These are phyloP conservation scores for Cantharis rufa DNA, from an alignment of 2,888 invertebrate species.

Conservation along the genomic window DNA sequence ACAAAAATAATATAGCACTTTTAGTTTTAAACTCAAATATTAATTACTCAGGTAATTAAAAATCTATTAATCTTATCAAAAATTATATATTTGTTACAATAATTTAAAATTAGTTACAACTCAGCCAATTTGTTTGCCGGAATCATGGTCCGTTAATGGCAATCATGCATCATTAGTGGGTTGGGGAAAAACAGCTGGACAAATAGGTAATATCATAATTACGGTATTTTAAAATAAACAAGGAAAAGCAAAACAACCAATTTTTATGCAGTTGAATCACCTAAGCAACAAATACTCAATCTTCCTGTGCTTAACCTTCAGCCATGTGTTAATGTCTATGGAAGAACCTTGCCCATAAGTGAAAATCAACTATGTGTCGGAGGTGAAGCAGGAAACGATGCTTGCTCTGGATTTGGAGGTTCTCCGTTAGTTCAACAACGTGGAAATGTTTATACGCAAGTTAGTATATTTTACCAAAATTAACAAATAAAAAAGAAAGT, in stretches of 20 bases:
- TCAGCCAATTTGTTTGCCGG: conserved; percentile 70
- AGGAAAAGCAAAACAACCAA: background rate
- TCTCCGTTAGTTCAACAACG: conserved; percentile 70
- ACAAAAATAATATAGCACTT: conserved; percentile 72
- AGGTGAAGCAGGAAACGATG: conserved; percentile 73
- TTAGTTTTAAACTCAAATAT: conserved; percentile 72
- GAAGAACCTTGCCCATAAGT: conserved; percentile 66
- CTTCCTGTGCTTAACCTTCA: conserved; percentile 70
- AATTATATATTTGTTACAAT: background rate
- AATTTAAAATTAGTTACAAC: conserved; percentile 66
- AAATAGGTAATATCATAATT: conserved; percentile 51
- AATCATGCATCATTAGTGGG: conserved; percentile 67
- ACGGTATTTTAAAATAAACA: background rate
- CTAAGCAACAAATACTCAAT: conserved; percentile 63
- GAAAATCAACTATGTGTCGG: conserved; percentile 74
- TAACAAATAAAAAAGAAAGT: too few species aligned
- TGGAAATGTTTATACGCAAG: conserved; percentile 68
- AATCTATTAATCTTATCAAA: background rate
- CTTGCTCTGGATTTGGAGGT: conserved; percentile 80
- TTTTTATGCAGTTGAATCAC: conserved; percentile 8
- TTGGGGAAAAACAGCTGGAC: conserved; percentile 74
- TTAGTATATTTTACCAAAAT: conserved; percentile 44
- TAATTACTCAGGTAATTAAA: conserved; percentile 62
- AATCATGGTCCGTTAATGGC: conserved; percentile 51
- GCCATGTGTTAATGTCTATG: conserved; percentile 70